Percentiles rank a stretch among this genome's conserved stretches.
These are phyloP conservation scores for Nanger granti DNA, from an alignment of 2,113 vertebrate genomes.

Conservation along the genomic window DNA sequence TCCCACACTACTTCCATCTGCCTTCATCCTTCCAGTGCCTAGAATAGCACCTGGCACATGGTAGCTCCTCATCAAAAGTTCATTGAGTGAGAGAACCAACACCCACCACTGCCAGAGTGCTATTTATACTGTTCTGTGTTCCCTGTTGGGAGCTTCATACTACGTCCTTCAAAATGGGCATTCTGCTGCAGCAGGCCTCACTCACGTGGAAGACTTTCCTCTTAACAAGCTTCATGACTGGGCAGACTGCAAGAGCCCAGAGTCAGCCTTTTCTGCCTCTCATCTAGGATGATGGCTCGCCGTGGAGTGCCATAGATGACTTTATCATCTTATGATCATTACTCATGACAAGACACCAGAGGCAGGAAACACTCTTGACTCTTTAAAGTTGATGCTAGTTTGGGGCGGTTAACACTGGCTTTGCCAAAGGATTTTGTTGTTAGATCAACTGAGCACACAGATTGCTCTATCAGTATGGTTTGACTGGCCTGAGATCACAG, in stretches of 20 bases:
- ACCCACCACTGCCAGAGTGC: neutral
- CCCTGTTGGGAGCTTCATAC: neutral
- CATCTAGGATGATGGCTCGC: neutral
- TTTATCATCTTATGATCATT: neutral
- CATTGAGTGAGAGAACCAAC: neutral
- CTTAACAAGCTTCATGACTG: neutral
- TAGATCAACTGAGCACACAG: neutral
- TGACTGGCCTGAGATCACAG: neutral
- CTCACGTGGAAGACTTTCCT: neutral
- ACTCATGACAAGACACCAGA: neutral
- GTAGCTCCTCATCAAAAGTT: conserved; percentile 21
- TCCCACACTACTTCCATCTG: neutral
- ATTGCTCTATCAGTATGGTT: neutral
- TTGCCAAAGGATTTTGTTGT: neutral
- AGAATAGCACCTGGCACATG: conserved; percentile 12
- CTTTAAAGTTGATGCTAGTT: neutral
- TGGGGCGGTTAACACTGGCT: neutral
- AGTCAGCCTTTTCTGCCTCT: neutral
- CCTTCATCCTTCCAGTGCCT: neutral
- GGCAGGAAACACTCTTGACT: neutral
- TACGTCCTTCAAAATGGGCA: neutral
- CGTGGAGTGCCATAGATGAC: neutral
- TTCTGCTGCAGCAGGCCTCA: neutral
- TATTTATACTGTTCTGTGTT: neutral
- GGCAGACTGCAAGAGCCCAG: neutral